These are phyloP conservation scores for Nyctibius grandis DNA, from an alignment of 2,797 vertebrate genomes.

Conservation along the genomic window DNA sequence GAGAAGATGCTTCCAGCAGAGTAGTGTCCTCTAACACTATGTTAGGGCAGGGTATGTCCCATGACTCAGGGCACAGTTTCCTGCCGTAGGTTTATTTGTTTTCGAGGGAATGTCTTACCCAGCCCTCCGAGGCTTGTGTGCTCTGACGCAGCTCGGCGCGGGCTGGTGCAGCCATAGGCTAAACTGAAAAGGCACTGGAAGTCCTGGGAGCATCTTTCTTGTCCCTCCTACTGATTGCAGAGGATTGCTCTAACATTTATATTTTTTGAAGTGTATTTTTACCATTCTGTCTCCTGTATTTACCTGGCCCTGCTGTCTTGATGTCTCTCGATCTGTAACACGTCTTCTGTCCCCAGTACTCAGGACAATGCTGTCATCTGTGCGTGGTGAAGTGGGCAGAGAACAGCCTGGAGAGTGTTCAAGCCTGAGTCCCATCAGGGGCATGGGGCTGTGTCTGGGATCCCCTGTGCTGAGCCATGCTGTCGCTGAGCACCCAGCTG, in stretches of 20 bases:
- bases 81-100: not conserved
- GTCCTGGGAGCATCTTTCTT: not conserved
- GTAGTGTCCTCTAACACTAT: fast-evolving
- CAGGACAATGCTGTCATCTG: fast-evolving
- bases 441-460: not conserved
- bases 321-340: not conserved
- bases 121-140: not conserved
- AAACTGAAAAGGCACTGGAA: not conserved
- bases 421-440: fast-evolving
- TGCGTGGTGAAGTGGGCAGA: fast-evolving
- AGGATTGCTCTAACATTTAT: fast-evolving
- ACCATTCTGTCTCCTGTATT: not conserved
- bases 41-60: not conserved
- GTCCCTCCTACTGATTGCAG: not conserved
- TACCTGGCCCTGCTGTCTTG: fast-evolving
- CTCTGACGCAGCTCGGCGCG: not conserved
- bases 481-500: not conserved
- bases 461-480: fast-evolving
- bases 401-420: not conserved
- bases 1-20: not conserved
- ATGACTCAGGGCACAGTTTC: not conserved
- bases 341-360: not conserved
- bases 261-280: not conserved
- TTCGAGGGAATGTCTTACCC: not conserved
- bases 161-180: not conserved